Conservation (phyloP, 2,888 invertebrate species). For the Hanleya hanleyi region DNA sequence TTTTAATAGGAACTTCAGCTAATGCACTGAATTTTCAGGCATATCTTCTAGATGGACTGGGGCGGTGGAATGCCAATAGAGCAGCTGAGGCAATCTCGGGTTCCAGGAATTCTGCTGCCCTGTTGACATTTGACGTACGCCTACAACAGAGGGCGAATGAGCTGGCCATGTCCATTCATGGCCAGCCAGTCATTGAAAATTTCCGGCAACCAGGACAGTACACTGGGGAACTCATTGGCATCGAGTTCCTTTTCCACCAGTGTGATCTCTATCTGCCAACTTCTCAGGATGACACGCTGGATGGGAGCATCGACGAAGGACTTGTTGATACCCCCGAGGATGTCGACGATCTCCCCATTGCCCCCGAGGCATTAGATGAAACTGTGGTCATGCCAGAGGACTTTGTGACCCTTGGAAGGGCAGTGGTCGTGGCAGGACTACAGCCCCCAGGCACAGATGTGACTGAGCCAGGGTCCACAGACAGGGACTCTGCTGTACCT, state of each 20-base stretch:
- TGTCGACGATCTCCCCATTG: no score
- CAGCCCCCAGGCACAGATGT: no score
- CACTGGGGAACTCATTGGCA: conserved; percentile 40
- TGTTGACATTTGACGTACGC: conserved; percentile 19
- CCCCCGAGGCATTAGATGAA: no score
- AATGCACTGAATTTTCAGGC: conserved; percentile 9
- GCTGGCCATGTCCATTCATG: background rate
- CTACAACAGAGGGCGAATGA: conserved; percentile 44
- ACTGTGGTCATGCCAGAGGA: no score
- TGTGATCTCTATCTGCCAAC: no score
- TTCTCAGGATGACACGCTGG: conserved; percentile 3
- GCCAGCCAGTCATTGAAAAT: conserved; percentile 6
- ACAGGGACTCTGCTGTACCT: no score
- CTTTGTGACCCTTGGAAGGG: no score
- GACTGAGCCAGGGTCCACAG: no score
- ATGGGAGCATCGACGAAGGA: conserved; percentile 29
- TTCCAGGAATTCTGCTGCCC: background rate
- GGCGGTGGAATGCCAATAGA: background rate
- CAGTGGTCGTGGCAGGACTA: no score
- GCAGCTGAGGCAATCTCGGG: no score
- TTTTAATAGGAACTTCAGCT: no score
- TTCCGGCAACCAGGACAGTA: conserved; percentile 27
- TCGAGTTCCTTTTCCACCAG: conserved; percentile 37
- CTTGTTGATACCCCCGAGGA: no score
- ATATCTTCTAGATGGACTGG: conserved; percentile 22